Conservation (phyloP, 2,888 invertebrate genomes). For the Plemyria rubiginata region DNA sequence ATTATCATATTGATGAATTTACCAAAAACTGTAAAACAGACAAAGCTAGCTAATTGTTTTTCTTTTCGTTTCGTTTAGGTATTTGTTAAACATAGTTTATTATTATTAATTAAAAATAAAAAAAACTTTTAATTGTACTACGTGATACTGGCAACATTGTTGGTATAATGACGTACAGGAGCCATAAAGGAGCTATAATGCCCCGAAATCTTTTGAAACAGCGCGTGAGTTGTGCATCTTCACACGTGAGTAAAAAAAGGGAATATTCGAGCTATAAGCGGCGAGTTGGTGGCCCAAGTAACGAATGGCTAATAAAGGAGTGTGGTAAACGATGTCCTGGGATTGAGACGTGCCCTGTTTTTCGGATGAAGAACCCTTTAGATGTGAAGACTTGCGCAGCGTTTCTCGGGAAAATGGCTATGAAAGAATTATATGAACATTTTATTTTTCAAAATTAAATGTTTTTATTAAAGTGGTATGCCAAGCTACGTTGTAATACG, state of each 20-base stretch:
- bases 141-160: too few species aligned
- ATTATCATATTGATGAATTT: too few species aligned
- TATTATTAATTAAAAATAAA: too few species aligned
- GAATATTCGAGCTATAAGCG: neutral
- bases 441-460: neutral
- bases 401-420: neutral
- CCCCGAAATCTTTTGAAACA: too few species aligned
- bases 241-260: neutral
- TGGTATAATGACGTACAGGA: too few species aligned
- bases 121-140: too few species aligned
- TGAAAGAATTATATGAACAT: neutral
- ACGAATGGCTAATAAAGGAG: conserved; percentile 32
- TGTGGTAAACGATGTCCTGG: conserved; percentile 32
- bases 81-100: too few species aligned
- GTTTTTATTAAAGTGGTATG: neutral
- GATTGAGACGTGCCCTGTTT: conserved; percentile 30
- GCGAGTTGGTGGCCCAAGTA: conserved; percentile 3
- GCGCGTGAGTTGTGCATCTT: neutral
- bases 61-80: too few species aligned
- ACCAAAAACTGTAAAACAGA: too few species aligned
- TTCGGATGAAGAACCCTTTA: conserved; percentile 24
- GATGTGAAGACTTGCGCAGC: conserved; percentile 18
- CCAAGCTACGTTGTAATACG: too few species aligned
- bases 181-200: too few species aligned
- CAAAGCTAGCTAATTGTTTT: too few species aligned